Percentiles rank a stretch among this genome's conserved stretches.
Evolutionary conservation across 2,797 vertebrate species (phyloP).

Genomic region (Diplodus sargus): DNA sequence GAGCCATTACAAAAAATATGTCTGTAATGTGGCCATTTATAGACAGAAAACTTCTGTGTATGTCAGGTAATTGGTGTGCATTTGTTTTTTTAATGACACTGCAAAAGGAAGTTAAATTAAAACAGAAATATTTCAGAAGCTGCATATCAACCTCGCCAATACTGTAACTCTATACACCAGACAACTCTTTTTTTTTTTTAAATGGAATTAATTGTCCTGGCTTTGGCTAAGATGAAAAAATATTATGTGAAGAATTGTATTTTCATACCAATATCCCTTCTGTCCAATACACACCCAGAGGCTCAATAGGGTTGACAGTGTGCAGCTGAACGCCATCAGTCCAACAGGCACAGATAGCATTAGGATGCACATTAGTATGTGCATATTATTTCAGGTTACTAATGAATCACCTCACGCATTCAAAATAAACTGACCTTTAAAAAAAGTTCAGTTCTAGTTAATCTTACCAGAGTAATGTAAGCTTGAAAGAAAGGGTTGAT

Average conservation of each 20-base stretch:
- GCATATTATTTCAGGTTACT: neutral
- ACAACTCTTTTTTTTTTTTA: neutral
- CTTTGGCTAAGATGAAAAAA: neutral
- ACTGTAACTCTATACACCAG: neutral
- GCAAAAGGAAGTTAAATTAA: neutral
- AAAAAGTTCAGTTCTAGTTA: neutral
- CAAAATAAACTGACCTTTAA: neutral
- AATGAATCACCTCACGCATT: neutral
- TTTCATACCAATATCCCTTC: neutral
- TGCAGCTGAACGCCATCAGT: neutral
- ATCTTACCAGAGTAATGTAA: neutral
- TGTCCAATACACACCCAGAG: neutral
- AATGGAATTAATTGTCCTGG: neutral
- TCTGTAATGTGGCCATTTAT: neutral
- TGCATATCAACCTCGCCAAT: neutral
- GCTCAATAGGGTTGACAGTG: neutral
- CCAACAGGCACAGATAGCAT: neutral
- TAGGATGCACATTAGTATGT: neutral
- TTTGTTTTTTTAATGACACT: neutral
- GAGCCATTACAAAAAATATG: neutral
- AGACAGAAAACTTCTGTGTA: neutral
- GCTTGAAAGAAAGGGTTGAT: neutral
- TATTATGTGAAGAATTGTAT: neutral
- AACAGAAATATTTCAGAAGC: neutral
- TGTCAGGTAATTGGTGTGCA: neutral